These are phyloP conservation scores for Clistopyga incitator DNA, from an alignment of 2,888 invertebrate genomes.

Conservation along the genomic window DNA sequence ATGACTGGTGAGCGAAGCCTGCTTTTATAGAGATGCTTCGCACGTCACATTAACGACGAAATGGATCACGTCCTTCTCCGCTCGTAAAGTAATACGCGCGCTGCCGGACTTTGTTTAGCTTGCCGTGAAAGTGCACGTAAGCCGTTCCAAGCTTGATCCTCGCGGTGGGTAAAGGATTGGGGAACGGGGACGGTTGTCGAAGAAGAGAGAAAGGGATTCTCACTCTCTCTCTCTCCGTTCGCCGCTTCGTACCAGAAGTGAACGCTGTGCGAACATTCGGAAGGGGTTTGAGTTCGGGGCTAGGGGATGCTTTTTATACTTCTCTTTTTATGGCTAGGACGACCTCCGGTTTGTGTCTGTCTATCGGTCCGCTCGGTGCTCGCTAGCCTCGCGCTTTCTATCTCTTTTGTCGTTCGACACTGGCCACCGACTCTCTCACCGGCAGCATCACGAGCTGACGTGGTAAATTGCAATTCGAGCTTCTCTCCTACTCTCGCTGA, in stretches of 20 bases:
- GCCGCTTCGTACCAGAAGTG: slow-evolving; percentile 5
- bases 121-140: slow-evolving; percentile 74
- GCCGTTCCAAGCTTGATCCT: slow-evolving; percentile 70
- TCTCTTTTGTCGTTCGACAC: slow-evolving; percentile 54
- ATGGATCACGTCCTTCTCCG: slow-evolving; percentile 82
- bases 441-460: slow-evolving; percentile 72
- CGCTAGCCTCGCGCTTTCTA: slow-evolving; percentile 40
- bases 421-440: slow-evolving; percentile 45
- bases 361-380: slow-evolving; percentile 38
- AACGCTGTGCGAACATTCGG: slow-evolving; percentile 37
- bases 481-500: slow-evolving; percentile 48
- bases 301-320: slow-evolving; percentile 53
- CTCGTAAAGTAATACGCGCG: slow-evolving; percentile 81
- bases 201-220: slow-evolving; percentile 23
- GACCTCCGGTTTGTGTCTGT: slow-evolving; percentile 61
- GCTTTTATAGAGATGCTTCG: slow-evolving; percentile 79
- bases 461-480: slow-evolving; percentile 74
- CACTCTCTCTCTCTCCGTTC: too few relatives aligned
- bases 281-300: background rate
- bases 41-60: slow-evolving; percentile 81
- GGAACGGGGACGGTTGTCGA: slow-evolving; percentile 26
- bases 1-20: slow-evolving; percentile 29
- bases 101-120: slow-evolving; percentile 80
- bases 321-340: slow-evolving; percentile 49
- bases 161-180: slow-evolving; percentile 27